Conservation (phyloP, 1,140 invertebrate species). For the Drosophila elegans region DNA sequence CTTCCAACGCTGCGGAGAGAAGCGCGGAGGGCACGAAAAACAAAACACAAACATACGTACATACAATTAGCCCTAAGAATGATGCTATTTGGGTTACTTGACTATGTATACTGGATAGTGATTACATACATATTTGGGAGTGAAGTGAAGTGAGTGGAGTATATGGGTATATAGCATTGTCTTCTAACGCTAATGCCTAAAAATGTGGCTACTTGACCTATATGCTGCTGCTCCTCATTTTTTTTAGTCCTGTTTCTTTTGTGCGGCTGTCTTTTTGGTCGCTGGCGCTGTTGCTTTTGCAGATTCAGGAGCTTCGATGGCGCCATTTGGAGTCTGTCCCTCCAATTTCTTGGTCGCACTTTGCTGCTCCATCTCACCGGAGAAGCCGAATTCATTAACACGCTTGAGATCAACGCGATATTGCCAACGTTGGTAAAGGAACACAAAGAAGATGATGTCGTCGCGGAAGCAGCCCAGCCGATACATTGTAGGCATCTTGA, state of each 20-base stretch:
- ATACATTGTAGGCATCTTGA: slow-evolving; percentile 99
- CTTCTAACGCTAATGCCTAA: slow-evolving; percentile 29
- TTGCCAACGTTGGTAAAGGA: slow-evolving; percentile 99
- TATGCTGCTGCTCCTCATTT: neutral
- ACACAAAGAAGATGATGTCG: slow-evolving; percentile 99
- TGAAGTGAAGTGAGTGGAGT: slow-evolving; percentile 28
- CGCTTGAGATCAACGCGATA: slow-evolving; percentile 97
- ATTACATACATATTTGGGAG: slow-evolving; percentile 41
- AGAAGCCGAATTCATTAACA: slow-evolving; percentile 98
- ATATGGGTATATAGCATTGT: slow-evolving; percentile 28
- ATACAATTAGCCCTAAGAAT: slow-evolving; percentile 47
- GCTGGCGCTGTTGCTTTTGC: slow-evolving; percentile 38
- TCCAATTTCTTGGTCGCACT: slow-evolving; percentile 41
- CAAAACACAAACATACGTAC: slow-evolving; percentile 45
- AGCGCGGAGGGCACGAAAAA: slow-evolving; percentile 22
- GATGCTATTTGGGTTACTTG: slow-evolving; percentile 38
- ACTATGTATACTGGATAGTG: slow-evolving; percentile 53
- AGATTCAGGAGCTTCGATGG: slow-evolving; percentile 49
- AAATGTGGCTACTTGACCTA: slow-evolving; percentile 11
- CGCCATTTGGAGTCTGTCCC: slow-evolving; percentile 26
- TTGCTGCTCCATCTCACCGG: slow-evolving; percentile 89
- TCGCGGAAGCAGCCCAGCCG: slow-evolving; percentile 97
- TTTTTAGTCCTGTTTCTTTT: slow-evolving; percentile 76
- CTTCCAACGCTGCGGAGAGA: slow-evolving; percentile 28
- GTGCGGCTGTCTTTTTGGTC: slow-evolving; percentile 70